phyloP scores from a whole-genome alignment of 2,888 invertebrate genomes.

The Lysandra coridon region DNA sequence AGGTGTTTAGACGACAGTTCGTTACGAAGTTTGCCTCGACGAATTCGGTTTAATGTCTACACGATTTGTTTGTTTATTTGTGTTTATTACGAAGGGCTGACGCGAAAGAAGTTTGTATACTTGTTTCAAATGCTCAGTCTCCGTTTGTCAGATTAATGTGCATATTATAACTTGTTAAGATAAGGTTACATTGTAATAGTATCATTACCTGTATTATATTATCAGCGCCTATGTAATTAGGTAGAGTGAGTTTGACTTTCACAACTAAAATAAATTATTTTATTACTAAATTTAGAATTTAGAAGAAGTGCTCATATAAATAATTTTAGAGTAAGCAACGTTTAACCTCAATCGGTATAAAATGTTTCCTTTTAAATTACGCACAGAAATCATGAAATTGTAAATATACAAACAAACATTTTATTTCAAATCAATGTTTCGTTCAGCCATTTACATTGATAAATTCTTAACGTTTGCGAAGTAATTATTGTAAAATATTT shows the following conservation, averaged over 20 bases:
- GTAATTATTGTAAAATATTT: slow-evolving; percentile 7
- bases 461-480: background rate
- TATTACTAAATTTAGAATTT: no score
- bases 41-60: background rate
- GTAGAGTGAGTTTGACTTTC: no score
- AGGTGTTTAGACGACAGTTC: background rate
- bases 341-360: background rate
- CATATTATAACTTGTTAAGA: no score
- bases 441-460: background rate
- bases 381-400: background rate
- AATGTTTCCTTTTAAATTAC: background rate
- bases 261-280: no score
- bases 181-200: no score
- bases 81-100: no score
- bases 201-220: no score
- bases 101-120: no score
- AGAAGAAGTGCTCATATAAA: background rate
- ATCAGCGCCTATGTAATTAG: no score
- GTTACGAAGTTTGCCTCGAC: background rate
- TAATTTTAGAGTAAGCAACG: background rate
- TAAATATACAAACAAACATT: background rate
- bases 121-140: no score
- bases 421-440: background rate
- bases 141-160: no score
- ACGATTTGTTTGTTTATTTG: background rate